These are phyloP conservation scores for Hypocryptadius cinnamomeus DNA, from an alignment of 2,113 vertebrate species.

Conservation along the genomic window DNA sequence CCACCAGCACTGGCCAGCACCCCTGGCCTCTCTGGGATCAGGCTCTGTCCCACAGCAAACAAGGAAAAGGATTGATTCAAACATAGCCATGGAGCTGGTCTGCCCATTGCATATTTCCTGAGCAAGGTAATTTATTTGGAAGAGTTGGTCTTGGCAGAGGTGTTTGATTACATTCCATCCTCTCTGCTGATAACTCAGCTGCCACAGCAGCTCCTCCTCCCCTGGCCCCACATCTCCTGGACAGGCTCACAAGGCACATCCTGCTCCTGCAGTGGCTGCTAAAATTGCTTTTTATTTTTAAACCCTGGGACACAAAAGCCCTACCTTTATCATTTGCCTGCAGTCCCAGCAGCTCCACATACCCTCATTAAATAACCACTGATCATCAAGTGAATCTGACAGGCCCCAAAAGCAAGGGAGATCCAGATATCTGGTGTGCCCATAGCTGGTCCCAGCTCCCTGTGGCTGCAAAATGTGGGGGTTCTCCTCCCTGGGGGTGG, in stretches of 20 bases:
- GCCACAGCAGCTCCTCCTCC: neutral
- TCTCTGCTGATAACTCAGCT: neutral
- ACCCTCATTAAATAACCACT: neutral
- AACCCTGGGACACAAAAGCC: neutral
- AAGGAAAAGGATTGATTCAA: neutral
- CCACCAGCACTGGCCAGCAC: neutral
- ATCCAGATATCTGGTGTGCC: fast-evolving
- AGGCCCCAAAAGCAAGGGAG: neutral
- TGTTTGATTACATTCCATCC: neutral
- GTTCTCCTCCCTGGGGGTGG: neutral
- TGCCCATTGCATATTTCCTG: neutral
- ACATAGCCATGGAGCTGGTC: neutral
- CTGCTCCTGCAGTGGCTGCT: neutral
- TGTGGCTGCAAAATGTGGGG: neutral
- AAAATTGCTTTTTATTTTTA: constrained; percentile 31
- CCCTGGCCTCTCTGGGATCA: neutral
- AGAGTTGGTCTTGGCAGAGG: neutral
- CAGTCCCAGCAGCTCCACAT: neutral
- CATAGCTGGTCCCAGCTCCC: neutral
- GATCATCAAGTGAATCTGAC: neutral
- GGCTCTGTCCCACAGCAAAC: neutral
- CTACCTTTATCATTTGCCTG: neutral
- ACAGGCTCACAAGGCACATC: neutral
- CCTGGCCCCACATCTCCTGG: neutral
- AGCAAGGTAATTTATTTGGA: neutral